Conservation (phyloP, 2,113 vertebrate species). For the Thamnaconus septentrionalis region DNA sequence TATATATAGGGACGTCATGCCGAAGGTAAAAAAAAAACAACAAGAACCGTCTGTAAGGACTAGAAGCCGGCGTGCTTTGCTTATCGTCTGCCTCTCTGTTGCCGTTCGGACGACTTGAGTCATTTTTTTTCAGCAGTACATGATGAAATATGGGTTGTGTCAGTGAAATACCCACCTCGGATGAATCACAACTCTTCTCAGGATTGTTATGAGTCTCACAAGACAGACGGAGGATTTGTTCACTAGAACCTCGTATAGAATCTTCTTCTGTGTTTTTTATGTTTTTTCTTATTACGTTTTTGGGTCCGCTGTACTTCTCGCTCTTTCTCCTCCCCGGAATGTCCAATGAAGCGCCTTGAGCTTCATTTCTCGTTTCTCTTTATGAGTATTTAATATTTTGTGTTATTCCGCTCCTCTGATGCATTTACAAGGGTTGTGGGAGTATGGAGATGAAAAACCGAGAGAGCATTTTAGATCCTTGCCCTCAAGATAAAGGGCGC, state of each 20-base stretch:
- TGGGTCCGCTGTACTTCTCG: constrained; percentile 23
- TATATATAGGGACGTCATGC: constrained; percentile 64
- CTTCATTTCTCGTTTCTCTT: constrained; percentile 46
- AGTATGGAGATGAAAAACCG: constrained; percentile 66
- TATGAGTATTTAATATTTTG: constrained; percentile 55
- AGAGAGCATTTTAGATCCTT: constrained; percentile 65
- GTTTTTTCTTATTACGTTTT: background rate
- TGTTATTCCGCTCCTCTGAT: constrained; percentile 53
- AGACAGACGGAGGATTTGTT: constrained; percentile 34
- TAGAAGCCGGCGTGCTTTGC: constrained; percentile 25
- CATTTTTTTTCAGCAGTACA: constrained; percentile 69
- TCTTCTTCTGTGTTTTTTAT: constrained; percentile 32
- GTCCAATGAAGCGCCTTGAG: constrained; percentile 45
- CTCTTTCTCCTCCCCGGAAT: constrained; percentile 10
- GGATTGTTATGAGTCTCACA: constrained; percentile 58
- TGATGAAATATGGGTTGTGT: constrained; percentile 77
- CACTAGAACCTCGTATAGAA: constrained; percentile 39
- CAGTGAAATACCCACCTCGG: constrained; percentile 70
- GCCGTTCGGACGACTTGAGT: constrained; percentile 65
- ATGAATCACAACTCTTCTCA: constrained; percentile 67
- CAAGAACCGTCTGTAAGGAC: constrained; percentile 8
- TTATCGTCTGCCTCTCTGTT: constrained; percentile 57
- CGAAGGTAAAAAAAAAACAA: constrained; percentile 22
- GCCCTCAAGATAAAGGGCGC: constrained; percentile 70
- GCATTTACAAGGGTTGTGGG: constrained; percentile 66